Percentiles rank a stretch among this genome's conserved stretches.
These are phyloP conservation scores for Entomobrya multifasciata DNA, from an alignment of 2,888 invertebrate species.

Conservation along the genomic window DNA sequence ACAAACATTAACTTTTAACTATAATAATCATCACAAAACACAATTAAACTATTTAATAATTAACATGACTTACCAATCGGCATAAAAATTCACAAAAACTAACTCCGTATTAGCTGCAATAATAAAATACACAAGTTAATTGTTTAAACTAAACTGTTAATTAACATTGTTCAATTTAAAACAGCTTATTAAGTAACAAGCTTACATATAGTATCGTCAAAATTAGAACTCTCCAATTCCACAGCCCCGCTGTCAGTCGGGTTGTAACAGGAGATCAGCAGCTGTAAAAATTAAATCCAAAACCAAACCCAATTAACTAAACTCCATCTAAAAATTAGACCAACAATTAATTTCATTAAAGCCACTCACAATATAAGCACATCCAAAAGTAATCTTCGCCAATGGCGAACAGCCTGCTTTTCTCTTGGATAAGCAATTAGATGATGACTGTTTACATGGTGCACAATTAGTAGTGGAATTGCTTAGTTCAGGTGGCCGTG, in stretches of 20 bases:
- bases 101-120: conserved; percentile 94
- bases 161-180: no score
- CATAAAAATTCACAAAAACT: conserved; percentile 99
- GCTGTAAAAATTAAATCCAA: conserved; percentile 81
- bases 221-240: conserved; percentile 89
- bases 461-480: background rate
- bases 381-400: conserved; percentile 69
- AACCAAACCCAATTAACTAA: background rate
- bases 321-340: background rate
- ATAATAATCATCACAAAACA: background rate
- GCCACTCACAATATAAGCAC: conserved; percentile 75
- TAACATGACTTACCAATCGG: conserved; percentile 94
- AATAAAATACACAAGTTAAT: background rate
- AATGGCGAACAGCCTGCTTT: conserved; percentile 52
- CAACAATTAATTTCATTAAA: background rate
- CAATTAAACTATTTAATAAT: conserved; percentile 81
- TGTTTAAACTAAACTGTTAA: no score
- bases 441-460: no score
- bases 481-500: conserved; percentile 15
- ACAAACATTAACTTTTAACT: background rate
- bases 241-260: conserved; percentile 91
- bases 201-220: conserved; percentile 92
- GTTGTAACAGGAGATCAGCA: conserved; percentile 85
- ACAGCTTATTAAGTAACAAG: background rate
- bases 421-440: background rate